Conservation (phyloP, 1,140 invertebrate genomes). For the Periplaneta americana region DNA sequence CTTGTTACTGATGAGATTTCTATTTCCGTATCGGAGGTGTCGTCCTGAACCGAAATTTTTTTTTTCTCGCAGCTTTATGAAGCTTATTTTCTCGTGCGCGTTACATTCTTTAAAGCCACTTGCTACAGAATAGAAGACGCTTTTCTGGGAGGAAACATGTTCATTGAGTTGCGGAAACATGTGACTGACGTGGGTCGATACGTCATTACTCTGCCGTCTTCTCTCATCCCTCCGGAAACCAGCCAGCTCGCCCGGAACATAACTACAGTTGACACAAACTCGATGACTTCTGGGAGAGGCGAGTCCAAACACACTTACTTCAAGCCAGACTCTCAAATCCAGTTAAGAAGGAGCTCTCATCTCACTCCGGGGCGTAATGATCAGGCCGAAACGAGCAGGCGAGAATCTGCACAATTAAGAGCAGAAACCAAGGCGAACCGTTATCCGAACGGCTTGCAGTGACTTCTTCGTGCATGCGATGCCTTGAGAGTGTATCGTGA, state of each 20-base stretch:
- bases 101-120: neutral
- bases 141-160: neutral
- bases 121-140: neutral
- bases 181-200: neutral
- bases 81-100: too few relatives aligned
- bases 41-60: neutral
- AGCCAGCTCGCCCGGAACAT: neutral
- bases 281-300: neutral
- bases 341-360: too few relatives aligned
- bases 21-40: neutral
- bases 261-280: neutral
- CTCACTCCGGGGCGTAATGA: too few relatives aligned
- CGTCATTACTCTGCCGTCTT: neutral
- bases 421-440: too few relatives aligned
- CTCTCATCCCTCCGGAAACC: neutral
- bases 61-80: neutral
- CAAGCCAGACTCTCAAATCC: too few relatives aligned
- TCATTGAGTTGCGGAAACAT: neutral
- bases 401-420: too few relatives aligned
- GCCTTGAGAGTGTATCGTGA: too few relatives aligned
- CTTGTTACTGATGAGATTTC: too few relatives aligned
- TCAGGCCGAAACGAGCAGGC: too few relatives aligned
- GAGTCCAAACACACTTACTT: neutral
- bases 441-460: too few relatives aligned
- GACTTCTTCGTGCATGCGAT: too few relatives aligned